Evolutionary conservation across 1,140 invertebrate species (phyloP), one percentile per base, ranked within the genome.

Genomic region (Diprion similis): DNA sequence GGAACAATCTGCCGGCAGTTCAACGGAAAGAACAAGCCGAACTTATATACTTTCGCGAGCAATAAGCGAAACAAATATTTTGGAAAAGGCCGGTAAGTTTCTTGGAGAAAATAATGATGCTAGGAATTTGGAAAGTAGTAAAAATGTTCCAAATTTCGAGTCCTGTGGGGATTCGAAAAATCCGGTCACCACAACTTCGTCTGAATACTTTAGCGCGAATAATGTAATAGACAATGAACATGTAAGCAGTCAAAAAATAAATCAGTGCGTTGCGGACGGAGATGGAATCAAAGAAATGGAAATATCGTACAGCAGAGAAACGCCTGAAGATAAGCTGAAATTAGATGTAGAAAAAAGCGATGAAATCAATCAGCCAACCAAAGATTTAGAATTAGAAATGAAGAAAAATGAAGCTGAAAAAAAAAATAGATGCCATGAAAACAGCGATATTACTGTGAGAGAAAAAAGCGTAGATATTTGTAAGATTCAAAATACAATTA

Each of bases 1-100:
- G 70, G 78, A 83, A 70, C 78, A 81, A 17, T 77, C 79, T 17
- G 75, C 71, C 2, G 77, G 74, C 19, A 77, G 78, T 69, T 77
- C 72, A 1, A 77, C 68, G 0, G 78, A 79, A 6, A 75, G 73
- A 45, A 76, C 70, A 10, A 78, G 75, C 65, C 75, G 71, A 37
- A 77, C 70, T 24, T 75, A 72, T 17, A 76, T 78, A 59, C 73
- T 48, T 64, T 45, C 71, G 10, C 69, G 46, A 45, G n/a, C 51
- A 17, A 59, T 59, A 15, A 59, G n/a, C 51, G 51, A 59, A 17
- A 59, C 51, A 59, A 59, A 59, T 9, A 13, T 59, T 59, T 17
- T 13, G 11, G 51, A 59, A 17, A 17, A 59, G n/a, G 6, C 11
- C n/a, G 51, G n/a, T 0, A 13, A 17, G 0, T 15, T 15, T 13